phyloP scores from a whole-genome alignment of 2,888 invertebrate species.

The Adineta ricciae region DNA sequence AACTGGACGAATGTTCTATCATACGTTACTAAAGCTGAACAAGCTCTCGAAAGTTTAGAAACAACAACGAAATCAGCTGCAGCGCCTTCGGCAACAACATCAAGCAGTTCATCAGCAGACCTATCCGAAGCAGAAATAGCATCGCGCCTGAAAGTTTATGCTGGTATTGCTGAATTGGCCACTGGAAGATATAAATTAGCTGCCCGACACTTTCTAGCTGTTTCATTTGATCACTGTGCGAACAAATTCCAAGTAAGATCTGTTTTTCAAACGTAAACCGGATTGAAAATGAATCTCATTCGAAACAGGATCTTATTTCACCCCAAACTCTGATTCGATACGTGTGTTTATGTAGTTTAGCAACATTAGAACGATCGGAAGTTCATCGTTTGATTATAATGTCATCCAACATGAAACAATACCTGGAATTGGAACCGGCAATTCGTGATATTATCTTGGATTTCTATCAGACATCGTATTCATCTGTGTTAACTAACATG shows the following conservation, averaged over 20 bases:
- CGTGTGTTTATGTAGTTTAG: constrained; percentile 88
- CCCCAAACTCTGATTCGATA: constrained; percentile 52
- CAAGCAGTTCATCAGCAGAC: not conserved
- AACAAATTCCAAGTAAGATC: constrained; percentile 74
- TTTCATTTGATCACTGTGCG: constrained; percentile 78
- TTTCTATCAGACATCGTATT: constrained; percentile 96
- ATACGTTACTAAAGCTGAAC: constrained; percentile 90
- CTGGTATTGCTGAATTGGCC: constrained; percentile 83
- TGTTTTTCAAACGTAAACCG: too few species aligned
- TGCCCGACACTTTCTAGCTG: constrained; percentile 76
- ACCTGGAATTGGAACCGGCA: constrained; percentile 78
- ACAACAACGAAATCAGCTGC: not conserved
- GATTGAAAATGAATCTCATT: too few species aligned
- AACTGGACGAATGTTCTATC: constrained; percentile 96
- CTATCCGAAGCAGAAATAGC: not conserved
- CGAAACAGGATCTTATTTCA: not conserved
- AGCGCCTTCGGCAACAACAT: not conserved
- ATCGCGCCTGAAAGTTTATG: constrained; percentile 67
- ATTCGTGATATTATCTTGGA: constrained; percentile 90
- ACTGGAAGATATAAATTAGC: constrained; percentile 88
- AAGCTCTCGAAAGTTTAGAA: constrained; percentile 42
- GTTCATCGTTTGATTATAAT: constrained; percentile 61
- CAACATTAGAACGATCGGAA: constrained; percentile 87
- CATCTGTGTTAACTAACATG: constrained; percentile 77
- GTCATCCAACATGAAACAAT: not conserved